Percentiles rank a stretch among this genome's conserved stretches.
Evolutionary conservation across 2,888 invertebrate genomes (phyloP).

Genomic region (Chromoteleia sp.): DNA sequence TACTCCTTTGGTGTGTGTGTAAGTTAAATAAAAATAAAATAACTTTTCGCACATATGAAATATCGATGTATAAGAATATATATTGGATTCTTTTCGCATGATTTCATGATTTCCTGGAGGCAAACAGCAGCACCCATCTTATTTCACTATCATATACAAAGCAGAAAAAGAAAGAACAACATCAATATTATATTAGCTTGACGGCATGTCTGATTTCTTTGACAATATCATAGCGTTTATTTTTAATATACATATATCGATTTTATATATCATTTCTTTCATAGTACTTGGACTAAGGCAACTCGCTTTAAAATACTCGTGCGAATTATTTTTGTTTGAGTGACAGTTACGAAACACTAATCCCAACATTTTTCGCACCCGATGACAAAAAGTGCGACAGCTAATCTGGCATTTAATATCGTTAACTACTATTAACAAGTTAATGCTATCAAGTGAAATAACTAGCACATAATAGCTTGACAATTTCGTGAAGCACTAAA

Average conservation of each 20-base stretch:
- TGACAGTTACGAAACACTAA: conserved; percentile 23
- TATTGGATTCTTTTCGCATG: conserved; percentile 69
- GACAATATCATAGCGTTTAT: conserved; percentile 40
- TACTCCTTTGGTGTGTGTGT: conserved; percentile 69
- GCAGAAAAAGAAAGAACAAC: conserved; percentile 76
- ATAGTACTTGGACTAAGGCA: conserved; percentile 36
- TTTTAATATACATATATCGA: conserved; percentile 59
- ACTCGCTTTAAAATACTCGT: conserved; percentile 38
- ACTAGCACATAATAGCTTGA: conserved; percentile 34
- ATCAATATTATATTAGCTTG: conserved; percentile 76
- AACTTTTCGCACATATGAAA: conserved; percentile 75
- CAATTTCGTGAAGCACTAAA: conserved; percentile 32
- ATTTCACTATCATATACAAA: conserved; percentile 77
- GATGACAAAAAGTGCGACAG: conserved; percentile 13
- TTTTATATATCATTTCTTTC: conserved; percentile 66
- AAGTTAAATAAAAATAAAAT: conserved; percentile 80
- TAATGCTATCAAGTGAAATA: conserved; percentile 48
- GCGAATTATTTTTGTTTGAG: conserved; percentile 21
- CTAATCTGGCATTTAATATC: conserved; percentile 30
- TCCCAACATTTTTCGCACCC: conserved; percentile 24
- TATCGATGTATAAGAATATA: conserved; percentile 73
- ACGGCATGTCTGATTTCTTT: conserved; percentile 71
- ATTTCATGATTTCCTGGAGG: conserved; percentile 62
- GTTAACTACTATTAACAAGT: conserved; percentile 37
- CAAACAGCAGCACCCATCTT: conserved; percentile 71